A percentile compares a stretch with the other conserved stretches of the same genome.
Conservation (phyloP, 1,140 invertebrate genomes). For the Drosophila aff. region DNA sequence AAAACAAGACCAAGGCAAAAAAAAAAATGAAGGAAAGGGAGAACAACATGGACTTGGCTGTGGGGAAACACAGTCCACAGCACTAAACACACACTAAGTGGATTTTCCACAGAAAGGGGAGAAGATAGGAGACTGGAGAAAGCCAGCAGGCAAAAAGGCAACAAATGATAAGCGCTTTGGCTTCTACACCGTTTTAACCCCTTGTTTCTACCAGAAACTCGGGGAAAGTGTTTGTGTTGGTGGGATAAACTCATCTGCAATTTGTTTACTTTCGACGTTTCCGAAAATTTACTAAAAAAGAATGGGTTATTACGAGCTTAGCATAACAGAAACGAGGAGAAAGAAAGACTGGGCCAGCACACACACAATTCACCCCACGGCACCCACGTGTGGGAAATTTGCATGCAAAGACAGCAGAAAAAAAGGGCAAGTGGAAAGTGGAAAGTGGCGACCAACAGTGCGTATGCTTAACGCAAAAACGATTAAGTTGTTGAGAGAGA, state of each 20-base stretch:
- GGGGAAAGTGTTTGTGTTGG: slow-evolving; percentile 28
- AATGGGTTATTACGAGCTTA: slow-evolving; percentile 80
- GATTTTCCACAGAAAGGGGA: slow-evolving; percentile 52
- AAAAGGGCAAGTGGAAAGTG: slow-evolving; percentile 27
- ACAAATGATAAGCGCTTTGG: slow-evolving; percentile 60
- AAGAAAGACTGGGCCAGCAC: slow-evolving; percentile 19
- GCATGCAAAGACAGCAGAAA: slow-evolving; percentile 49
- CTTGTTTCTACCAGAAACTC: slow-evolving; percentile 21
- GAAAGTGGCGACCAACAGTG: slow-evolving; percentile 50
- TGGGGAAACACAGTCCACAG: slow-evolving; percentile 38
- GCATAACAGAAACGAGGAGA: slow-evolving; percentile 41
- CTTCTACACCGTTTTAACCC: slow-evolving; percentile 33
- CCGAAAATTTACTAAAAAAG: slow-evolving; percentile 69
- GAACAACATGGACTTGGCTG: slow-evolving; percentile 15
- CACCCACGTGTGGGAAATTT: slow-evolving; percentile 53
- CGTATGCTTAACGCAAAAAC: slow-evolving; percentile 80
- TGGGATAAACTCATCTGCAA: slow-evolving; percentile 80
- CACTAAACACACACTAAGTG: slow-evolving; percentile 82
- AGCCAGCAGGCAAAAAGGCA: slow-evolving; percentile 41
- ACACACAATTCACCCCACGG: background rate
- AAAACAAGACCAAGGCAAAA: background rate
- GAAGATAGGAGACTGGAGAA: slow-evolving; percentile 10
- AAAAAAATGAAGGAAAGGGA: background rate
- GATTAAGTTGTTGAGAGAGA: slow-evolving; percentile 74
- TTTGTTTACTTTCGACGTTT: slow-evolving; percentile 85